A percentile compares a stretch with the other conserved stretches of the same genome.
Conservation (phyloP, 2,888 invertebrate species). For the Drosophila mimica region DNA sequence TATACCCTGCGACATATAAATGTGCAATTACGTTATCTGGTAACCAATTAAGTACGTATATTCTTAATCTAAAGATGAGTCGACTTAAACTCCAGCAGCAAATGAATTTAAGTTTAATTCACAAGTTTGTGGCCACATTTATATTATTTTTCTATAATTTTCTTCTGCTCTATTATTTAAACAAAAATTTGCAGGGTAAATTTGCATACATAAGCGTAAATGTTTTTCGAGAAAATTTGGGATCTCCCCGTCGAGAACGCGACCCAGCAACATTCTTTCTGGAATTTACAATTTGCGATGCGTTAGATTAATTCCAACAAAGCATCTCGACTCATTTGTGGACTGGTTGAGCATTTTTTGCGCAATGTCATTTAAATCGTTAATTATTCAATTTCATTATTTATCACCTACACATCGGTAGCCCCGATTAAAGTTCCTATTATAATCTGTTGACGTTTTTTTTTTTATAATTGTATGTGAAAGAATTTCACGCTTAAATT, state of each 20-base stretch:
- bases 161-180: background rate
- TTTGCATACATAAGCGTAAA: background rate
- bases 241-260: background rate
- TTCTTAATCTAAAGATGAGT: background rate
- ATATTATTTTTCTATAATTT: background rate
- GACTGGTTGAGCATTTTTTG: slow-evolving; percentile 29
- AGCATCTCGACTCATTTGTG: slow-evolving; percentile 23
- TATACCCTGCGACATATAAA: slow-evolving; percentile 8
- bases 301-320: slow-evolving; percentile 35
- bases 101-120: background rate
- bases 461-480: background rate
- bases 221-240: background rate
- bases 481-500: slow-evolving; percentile 18
- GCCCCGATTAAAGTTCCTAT: slow-evolving; percentile 25
- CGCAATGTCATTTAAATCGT: slow-evolving; percentile 46
- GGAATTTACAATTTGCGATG: slow-evolving; percentile 46
- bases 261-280: background rate
- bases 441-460: slow-evolving; percentile 4
- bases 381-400: slow-evolving; percentile 49
- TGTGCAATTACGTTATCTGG: background rate
- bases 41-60: background rate
- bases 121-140: rapidly evolving
- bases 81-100: background rate
- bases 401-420: slow-evolving; percentile 32
- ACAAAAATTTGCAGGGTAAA: background rate